Conservation (phyloP, 37 sponge, comb jelly and placozoan genomes). For the Dysidea cf. avara region DNA sequence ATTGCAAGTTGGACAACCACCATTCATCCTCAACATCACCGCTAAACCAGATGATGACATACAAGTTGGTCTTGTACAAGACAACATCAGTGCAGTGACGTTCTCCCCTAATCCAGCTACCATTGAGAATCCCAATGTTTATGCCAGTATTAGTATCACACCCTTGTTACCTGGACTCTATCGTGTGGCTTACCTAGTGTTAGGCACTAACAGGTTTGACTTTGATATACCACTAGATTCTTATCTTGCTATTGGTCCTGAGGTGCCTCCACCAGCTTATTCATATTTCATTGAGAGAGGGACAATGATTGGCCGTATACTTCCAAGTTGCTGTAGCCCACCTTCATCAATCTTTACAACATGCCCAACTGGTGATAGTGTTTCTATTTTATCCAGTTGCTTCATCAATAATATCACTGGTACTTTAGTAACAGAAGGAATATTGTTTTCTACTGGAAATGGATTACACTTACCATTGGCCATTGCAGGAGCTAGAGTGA, state of each 20-base stretch:
- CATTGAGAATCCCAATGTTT: background rate
- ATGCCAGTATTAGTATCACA: background rate
- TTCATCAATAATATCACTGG: background rate
- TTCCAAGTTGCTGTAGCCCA: conserved; percentile 13
- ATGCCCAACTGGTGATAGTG: conserved; percentile 17
- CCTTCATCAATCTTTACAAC: background rate
- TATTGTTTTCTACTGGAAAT: conserved; percentile 5
- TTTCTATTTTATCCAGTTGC: conserved; percentile 14
- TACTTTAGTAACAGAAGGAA: background rate
- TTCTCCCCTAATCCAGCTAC: background rate
- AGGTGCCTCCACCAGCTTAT: background rate
- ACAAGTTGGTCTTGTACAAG: background rate
- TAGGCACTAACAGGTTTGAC: background rate
- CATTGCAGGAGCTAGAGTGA: conserved; percentile 10
- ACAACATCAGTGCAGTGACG: background rate
- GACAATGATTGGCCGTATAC: background rate
- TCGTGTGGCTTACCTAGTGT: background rate
- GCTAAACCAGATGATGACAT: conserved; percentile 24
- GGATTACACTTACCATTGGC: conserved; percentile 14
- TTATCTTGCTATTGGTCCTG: background rate
- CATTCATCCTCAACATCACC: background rate
- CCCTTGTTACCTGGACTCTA: conserved; percentile 1
- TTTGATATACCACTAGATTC: conserved; percentile 1
- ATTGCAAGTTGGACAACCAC: background rate
- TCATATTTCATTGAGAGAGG: background rate